A percentile compares a stretch with the other conserved stretches of the same genome.
Evolutionary conservation across 2,888 invertebrate genomes (phyloP).

Genomic region (Gastracanthus pulcherrimus): DNA sequence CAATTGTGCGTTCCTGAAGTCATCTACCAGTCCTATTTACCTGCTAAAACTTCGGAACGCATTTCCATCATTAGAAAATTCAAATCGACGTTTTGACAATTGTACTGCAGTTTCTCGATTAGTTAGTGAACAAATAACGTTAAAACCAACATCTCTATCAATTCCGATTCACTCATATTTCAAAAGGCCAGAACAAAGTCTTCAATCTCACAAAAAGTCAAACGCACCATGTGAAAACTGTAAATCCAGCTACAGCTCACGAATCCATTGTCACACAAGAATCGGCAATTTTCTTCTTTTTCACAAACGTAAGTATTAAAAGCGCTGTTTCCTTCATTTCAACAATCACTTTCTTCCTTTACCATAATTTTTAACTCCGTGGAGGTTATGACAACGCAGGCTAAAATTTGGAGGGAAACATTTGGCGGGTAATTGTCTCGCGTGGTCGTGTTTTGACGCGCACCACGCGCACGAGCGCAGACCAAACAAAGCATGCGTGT

Average conservation of each 20-base stretch:
- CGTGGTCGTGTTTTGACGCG: background rate
- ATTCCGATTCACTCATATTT: no score
- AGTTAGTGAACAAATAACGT: background rate
- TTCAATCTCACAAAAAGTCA: background rate
- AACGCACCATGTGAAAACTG: background rate
- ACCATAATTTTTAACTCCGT: background rate
- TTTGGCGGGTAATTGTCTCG: no score
- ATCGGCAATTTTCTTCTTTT: background rate
- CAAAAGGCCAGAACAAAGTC: no score
- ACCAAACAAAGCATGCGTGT: no score
- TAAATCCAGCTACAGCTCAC: background rate
- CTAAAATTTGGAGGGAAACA: slow-evolving; percentile 37
- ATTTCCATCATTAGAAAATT: background rate
- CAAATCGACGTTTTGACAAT: background rate
- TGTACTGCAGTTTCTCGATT: background rate
- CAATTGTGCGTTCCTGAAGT: background rate
- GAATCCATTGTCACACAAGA: background rate
- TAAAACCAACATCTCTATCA: background rate
- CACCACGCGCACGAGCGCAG: background rate
- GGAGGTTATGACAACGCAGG: slow-evolving; percentile 36
- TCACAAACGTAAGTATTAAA: background rate
- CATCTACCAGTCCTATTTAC: no score
- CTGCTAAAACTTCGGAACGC: background rate
- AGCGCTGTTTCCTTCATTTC: no score
- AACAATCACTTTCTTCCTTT: background rate